A percentile compares a stretch with the other conserved stretches of the same genome.
These are phyloP conservation scores for Scolopax mira DNA, from an alignment of 2,113 vertebrate species.

Conservation along the genomic window DNA sequence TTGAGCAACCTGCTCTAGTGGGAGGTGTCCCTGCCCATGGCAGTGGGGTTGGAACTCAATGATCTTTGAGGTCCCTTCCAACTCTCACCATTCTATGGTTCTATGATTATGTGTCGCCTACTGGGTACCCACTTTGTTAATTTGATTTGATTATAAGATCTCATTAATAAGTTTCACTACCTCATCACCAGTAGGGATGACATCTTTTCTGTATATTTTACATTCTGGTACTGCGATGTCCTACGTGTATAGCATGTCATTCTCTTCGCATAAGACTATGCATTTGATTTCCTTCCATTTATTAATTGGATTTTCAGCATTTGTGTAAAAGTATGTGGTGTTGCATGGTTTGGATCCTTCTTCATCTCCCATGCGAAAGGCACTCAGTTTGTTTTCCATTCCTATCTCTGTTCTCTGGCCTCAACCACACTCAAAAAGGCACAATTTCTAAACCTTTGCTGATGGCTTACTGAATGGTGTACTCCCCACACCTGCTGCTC, in stretches of 20 bases:
- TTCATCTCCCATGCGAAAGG: background rate
- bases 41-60: too few relatives aligned
- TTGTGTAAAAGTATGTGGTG: background rate
- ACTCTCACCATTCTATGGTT: too few relatives aligned
- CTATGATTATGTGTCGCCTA: background rate
- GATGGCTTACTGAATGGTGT: background rate
- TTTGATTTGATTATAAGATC: background rate
- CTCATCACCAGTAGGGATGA: background rate
- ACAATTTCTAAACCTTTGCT: background rate
- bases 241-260: background rate
- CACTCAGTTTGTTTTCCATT: background rate
- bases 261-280: background rate
- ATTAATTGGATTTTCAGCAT: background rate
- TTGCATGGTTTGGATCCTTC: background rate
- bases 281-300: background rate
- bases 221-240: background rate
- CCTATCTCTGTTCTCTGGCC: background rate
- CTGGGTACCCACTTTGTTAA: background rate
- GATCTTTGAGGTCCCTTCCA: too few relatives aligned
- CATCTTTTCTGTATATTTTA: background rate
- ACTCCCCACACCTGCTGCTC: background rate
- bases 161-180: background rate
- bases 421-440: background rate
- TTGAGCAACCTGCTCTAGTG: too few relatives aligned
- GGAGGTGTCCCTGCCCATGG: too few relatives aligned